Conservation (phyloP, 2,888 invertebrate species). For the Lepas anatifera region DNA sequence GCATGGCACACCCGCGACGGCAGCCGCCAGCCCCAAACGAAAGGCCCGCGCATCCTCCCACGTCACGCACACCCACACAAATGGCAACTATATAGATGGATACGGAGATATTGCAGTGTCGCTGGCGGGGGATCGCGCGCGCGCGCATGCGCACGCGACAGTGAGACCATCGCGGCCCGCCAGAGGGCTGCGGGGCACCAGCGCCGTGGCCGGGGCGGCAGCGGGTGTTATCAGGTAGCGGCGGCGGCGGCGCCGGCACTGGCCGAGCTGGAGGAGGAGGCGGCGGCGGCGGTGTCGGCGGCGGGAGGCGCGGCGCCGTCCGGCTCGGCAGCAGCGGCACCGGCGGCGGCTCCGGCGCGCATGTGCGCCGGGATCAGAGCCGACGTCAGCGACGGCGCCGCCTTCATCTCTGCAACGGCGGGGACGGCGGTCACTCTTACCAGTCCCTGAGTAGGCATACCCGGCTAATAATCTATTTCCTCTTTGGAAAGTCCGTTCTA, state of each 20-base stretch:
- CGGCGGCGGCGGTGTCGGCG: not conserved
- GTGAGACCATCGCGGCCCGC: too few species aligned
- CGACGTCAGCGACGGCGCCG: not conserved
- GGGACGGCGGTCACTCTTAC: too few species aligned
- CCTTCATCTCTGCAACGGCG: not conserved
- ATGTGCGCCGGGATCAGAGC: constrained; percentile 3
- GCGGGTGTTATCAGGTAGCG: not conserved
- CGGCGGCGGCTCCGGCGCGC: not conserved
- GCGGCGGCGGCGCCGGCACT: not conserved
- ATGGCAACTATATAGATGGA: constrained; percentile 10
- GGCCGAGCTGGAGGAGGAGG: not conserved
- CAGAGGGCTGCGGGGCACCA: too few species aligned
- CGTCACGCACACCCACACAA: constrained; percentile 5
- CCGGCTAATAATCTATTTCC: too few species aligned
- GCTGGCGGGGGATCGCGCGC: not conserved
- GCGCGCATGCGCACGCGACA: too few species aligned
- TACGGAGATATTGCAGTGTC: constrained; percentile 10
- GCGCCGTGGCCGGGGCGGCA: not conserved
- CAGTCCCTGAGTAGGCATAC: too few species aligned
- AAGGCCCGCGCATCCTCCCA: not conserved
- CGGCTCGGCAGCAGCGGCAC: not conserved
- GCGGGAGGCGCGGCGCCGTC: not conserved
- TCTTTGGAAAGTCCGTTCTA: too few species aligned
- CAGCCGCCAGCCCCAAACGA: not conserved
- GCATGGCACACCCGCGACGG: not conserved